Conservation (phyloP, 1,140 invertebrate species). For the Conus ventricosus region DNA sequence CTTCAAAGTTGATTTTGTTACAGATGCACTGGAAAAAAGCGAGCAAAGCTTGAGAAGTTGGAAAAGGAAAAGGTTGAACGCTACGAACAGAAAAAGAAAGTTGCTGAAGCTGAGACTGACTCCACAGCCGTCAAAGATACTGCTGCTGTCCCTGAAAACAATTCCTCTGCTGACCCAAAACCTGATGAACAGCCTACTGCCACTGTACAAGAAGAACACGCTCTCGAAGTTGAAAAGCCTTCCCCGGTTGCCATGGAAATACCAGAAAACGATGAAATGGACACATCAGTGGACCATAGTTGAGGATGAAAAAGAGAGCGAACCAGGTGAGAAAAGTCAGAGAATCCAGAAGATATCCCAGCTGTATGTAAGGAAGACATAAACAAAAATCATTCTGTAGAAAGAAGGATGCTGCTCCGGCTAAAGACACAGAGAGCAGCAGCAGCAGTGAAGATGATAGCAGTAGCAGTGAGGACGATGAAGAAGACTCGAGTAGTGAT, state of each 20-base stretch:
- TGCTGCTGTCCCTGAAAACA: not conserved
- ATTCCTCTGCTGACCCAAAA: not conserved
- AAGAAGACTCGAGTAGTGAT: slow-evolving; percentile 45
- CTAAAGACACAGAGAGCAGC: slow-evolving; percentile 38
- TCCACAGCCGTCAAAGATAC: not conserved
- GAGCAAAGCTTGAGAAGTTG: slow-evolving; percentile 5
- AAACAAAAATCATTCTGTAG: slow-evolving; percentile 35
- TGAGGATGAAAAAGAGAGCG: slow-evolving; percentile 1
- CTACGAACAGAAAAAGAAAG: not conserved
- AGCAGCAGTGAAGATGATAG: slow-evolving; percentile 21
- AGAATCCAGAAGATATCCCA: not conserved
- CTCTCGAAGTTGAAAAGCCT: not conserved
- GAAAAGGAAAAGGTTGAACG: not conserved
- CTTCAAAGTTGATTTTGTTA: not conserved
- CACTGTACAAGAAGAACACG: not conserved
- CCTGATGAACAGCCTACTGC: too few species aligned
- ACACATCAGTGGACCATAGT: not conserved
- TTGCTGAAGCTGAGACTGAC: not conserved
- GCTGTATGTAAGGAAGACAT: slow-evolving; percentile 26
- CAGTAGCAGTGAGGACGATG: slow-evolving; percentile 28
- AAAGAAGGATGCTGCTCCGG: slow-evolving; percentile 34
- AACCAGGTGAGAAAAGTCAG: not conserved
- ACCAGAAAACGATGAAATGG: not conserved
- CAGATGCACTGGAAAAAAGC: slow-evolving; percentile 30
- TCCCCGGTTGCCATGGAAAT: not conserved